A percentile compares a stretch with the other conserved stretches of the same genome.
Conservation (phyloP, 2,888 invertebrate genomes). For the Ichneumoninae sp. region DNA sequence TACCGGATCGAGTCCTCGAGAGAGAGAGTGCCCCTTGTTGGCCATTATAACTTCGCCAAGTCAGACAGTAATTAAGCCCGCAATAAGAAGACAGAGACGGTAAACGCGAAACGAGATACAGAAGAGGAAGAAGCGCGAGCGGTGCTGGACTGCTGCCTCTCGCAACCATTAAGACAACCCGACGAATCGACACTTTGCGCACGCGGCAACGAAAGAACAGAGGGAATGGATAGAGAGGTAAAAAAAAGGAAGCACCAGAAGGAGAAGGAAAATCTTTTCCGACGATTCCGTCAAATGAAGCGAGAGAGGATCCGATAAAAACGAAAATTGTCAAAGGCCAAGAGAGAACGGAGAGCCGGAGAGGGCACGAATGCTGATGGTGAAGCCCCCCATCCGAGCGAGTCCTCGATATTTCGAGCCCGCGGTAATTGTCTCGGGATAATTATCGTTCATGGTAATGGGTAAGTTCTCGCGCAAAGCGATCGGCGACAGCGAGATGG, state of each 20-base stretch:
- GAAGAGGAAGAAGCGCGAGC: slow-evolving; percentile 39
- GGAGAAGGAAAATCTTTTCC: slow-evolving; percentile 74
- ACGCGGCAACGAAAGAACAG: slow-evolving; percentile 50
- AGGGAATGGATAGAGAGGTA: slow-evolving; percentile 36
- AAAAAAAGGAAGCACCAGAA: slow-evolving; percentile 60
- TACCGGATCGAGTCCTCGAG: slow-evolving; percentile 58
- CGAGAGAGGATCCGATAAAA: slow-evolving; percentile 82
- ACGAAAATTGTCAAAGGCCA: slow-evolving; percentile 80
- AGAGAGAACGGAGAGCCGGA: slow-evolving; percentile 50
- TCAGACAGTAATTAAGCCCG: slow-evolving; percentile 84
- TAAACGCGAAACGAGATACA: slow-evolving; percentile 49
- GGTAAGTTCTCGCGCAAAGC: slow-evolving; percentile 55
- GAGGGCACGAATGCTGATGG: slow-evolving; percentile 41
- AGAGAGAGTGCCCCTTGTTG: slow-evolving; percentile 76
- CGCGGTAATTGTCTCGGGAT: slow-evolving; percentile 79
- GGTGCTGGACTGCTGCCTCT: slow-evolving; percentile 79
- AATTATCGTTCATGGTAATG: slow-evolving; percentile 80
- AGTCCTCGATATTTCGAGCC: slow-evolving; percentile 73
- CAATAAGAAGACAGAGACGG: slow-evolving; percentile 78
- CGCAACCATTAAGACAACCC: slow-evolving; percentile 80
- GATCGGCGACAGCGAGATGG: slow-evolving; percentile 32
- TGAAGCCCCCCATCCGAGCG: slow-evolving; percentile 48
- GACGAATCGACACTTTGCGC: slow-evolving; percentile 83
- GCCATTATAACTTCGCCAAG: slow-evolving; percentile 84
- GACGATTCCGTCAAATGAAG: slow-evolving; percentile 81